phyloP scores from a whole-genome alignment of 1,140 invertebrate genomes.

The Pseudomyrmex sp. region DNA sequence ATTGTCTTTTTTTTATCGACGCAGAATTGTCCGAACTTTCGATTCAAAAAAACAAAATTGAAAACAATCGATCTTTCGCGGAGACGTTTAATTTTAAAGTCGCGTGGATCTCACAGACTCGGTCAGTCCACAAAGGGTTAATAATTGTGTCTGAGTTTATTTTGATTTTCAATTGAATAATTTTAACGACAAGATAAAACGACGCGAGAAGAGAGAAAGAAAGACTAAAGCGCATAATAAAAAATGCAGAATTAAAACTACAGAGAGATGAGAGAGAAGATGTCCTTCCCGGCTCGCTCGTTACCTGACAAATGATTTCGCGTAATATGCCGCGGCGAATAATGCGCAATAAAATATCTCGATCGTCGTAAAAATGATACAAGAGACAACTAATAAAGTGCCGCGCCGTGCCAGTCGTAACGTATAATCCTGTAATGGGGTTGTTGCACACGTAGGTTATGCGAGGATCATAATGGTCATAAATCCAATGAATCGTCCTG shows the following conservation, averaged over 20 bases:
- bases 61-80: too few species aligned
- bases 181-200: too few species aligned
- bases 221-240: not conserved
- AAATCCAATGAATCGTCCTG: constrained; percentile 67
- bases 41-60: too few species aligned
- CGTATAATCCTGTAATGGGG: constrained; percentile 78
- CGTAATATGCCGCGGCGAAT: constrained; percentile 11
- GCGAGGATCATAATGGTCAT: constrained; percentile 66
- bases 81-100: too few species aligned
- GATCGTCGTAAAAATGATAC: constrained; percentile 54
- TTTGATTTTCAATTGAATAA: too few species aligned
- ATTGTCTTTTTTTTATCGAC: too few species aligned
- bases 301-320: constrained; percentile 22
- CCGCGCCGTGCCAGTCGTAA: constrained; percentile 60
- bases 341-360: constrained; percentile 57
- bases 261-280: not conserved
- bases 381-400: constrained; percentile 67
- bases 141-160: too few species aligned
- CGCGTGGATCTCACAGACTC: too few species aligned
- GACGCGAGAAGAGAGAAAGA: too few species aligned
- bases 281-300: not conserved
- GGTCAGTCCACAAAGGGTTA: too few species aligned
- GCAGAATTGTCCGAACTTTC: too few species aligned
- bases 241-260: not conserved
- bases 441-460: constrained; percentile 75